These are phyloP conservation scores for Microplitis manilae DNA, from an alignment of 2,888 invertebrate genomes.

Conservation along the genomic window DNA sequence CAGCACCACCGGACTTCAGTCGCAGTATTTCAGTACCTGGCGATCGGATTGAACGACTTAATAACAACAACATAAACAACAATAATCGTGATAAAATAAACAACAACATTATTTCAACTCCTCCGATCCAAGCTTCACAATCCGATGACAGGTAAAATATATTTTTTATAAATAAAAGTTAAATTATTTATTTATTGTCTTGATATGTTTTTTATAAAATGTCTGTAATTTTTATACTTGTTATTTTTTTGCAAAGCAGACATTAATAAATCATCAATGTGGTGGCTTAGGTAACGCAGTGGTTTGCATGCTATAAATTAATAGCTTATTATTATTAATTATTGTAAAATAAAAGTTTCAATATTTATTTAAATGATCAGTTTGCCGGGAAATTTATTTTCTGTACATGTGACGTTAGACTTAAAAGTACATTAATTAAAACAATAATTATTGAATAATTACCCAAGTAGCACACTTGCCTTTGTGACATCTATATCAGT, in stretches of 20 bases:
- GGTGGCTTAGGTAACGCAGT: conserved; percentile 2
- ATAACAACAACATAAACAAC: conserved; percentile 52
- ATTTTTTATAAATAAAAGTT: not conserved
- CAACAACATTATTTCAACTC: conserved; percentile 61
- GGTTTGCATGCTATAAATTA: not conserved
- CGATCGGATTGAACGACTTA: conserved; percentile 76
- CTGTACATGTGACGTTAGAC: too few species aligned
- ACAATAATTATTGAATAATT: too few species aligned
- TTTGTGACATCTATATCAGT: too few species aligned
- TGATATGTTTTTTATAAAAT: not conserved
- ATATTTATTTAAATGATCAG: not conserved
- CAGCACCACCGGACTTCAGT: conserved; percentile 83
- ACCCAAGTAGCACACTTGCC: too few species aligned
- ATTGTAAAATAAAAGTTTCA: not conserved
- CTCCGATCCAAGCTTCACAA: conserved; percentile 67
- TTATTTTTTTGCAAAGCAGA: conserved; percentile 8
- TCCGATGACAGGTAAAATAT: conserved; percentile 72
- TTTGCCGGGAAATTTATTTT: too few species aligned
- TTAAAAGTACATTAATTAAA: too few species aligned
- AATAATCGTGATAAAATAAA: conserved; percentile 60
- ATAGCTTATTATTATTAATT: not conserved
- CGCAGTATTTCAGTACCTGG: conserved; percentile 92
- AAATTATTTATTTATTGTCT: conserved; percentile 8
- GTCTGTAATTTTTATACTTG: not conserved
- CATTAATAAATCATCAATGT: not conserved